Conservation (phyloP, 2,888 invertebrate species). For the Ophraella communa region DNA sequence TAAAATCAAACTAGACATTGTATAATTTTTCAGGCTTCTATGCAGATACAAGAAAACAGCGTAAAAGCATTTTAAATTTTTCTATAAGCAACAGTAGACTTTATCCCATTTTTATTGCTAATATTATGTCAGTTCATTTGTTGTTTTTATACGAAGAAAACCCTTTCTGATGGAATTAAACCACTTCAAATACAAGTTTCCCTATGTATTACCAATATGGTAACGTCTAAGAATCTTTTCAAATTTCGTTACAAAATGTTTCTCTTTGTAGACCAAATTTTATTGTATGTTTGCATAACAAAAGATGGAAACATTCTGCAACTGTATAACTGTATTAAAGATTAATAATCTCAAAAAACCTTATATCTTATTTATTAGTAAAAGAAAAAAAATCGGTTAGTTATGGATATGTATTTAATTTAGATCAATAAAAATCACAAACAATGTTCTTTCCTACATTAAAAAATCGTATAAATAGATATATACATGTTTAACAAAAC, state of each 20-base stretch:
- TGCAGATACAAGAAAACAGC: conserved; percentile 2
- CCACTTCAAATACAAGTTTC: background rate
- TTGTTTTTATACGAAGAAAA: background rate
- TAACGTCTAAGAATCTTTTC: background rate
- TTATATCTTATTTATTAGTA: background rate
- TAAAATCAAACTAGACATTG: background rate
- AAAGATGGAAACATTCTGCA: background rate
- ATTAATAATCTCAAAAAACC: background rate
- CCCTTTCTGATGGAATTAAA: background rate
- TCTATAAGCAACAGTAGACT: background rate
- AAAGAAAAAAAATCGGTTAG: background rate
- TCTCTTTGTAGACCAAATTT: background rate
- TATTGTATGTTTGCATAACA: background rate
- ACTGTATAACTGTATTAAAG: background rate
- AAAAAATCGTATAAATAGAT: background rate
- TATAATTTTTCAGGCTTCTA: background rate
- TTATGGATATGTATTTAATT: background rate
- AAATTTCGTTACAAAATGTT: background rate
- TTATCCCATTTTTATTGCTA: conserved; percentile 3
- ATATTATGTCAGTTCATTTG: background rate
- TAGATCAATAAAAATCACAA: background rate
- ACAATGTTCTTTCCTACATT: background rate
- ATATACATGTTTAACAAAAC: background rate
- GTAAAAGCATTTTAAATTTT: background rate
- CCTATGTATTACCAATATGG: background rate